Percentiles rank a stretch among this genome's conserved stretches.
Evolutionary conservation across 2,797 vertebrate species (phyloP).

Genomic region (Premnoplex brunnescens): DNA sequence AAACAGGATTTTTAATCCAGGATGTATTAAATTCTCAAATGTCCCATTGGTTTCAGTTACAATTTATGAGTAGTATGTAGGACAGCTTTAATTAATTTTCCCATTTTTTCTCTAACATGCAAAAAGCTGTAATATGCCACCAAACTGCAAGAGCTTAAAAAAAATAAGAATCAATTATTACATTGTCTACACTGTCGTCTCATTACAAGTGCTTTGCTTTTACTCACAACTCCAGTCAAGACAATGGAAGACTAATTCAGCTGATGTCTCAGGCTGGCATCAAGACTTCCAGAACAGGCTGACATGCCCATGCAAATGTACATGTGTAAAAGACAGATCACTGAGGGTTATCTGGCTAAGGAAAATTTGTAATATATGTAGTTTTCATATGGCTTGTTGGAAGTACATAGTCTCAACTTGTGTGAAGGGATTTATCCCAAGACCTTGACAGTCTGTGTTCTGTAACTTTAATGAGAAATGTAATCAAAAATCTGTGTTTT

Average conservation of each 20-base stretch:
- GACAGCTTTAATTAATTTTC: not conserved
- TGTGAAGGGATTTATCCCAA: not conserved
- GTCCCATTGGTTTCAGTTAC: not conserved
- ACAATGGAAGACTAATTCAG: not conserved
- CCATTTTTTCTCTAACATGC: not conserved
- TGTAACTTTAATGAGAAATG: not conserved
- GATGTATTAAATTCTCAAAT: not conserved
- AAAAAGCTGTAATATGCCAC: not conserved
- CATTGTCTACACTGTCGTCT: not conserved
- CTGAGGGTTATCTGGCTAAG: not conserved
- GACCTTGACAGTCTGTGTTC: not conserved
- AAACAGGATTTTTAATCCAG: not conserved
- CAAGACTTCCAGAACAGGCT: not conserved
- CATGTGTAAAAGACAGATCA: not conserved
- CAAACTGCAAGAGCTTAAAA: not conserved
- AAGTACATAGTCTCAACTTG: not conserved
- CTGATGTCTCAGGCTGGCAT: not conserved
- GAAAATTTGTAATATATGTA: not conserved
- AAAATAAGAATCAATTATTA: not conserved
- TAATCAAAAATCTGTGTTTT: not conserved
- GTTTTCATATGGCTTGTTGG: not conserved
- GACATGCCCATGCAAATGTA: rapidly evolving
- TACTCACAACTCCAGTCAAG: not conserved
- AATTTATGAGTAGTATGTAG: not conserved
- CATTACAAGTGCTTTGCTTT: not conserved